Base-by-base conservation (phyloP, 2,113 vertebrate genomes). In the Epinephelus lanceolatus region DNA sequence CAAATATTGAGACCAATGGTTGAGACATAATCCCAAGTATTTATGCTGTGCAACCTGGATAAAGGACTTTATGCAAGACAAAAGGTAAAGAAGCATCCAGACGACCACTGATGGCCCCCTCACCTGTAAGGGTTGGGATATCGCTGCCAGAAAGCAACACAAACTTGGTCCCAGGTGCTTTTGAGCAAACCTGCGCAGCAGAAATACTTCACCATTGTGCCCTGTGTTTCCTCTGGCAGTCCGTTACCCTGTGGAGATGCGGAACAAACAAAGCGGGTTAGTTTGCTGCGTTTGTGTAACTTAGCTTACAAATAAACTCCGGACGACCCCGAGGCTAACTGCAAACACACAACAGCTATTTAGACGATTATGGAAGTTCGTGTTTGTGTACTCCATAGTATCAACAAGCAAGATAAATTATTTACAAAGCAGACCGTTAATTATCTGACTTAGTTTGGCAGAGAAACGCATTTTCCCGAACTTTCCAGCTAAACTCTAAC, bases 101-200 rank as follows among this genome's bases (percentile, higher is more conserved):
- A 68, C 17, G 8, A 45, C 42, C 42, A 3, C 3, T 12, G 30
- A 30, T 30, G 30, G 30, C 5, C 30, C 3, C 95, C 75, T 91
- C 89, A 98, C 98, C 98, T 99, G 94, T 97, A 98, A 33, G 98
- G 98, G 90, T 99, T 99, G 78, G 98, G 98, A 87, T 99, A 99
- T 60, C 97, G 94, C 90, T 98, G 96, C 98, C 98, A 99, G 90
- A 98, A 99, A 70, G 97, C 98, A 78, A 95, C 86, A 84, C 96
- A 97, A n/a, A 99, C 98, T 97, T 99, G 97, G 97, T 98, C 98
- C 98, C 98, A 99, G 81, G 96, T 96, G 94, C 93, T 96, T 92
- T 97, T 97, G 84, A 99, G 96, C 92, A 96, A 94, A 89, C 95
- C 94, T 76, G 95, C 88, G 83, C 96, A 97, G 91, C 93, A 94